phyloP scores from a whole-genome alignment of 2,888 invertebrate genomes.

The Leucophenga maculata region DNA sequence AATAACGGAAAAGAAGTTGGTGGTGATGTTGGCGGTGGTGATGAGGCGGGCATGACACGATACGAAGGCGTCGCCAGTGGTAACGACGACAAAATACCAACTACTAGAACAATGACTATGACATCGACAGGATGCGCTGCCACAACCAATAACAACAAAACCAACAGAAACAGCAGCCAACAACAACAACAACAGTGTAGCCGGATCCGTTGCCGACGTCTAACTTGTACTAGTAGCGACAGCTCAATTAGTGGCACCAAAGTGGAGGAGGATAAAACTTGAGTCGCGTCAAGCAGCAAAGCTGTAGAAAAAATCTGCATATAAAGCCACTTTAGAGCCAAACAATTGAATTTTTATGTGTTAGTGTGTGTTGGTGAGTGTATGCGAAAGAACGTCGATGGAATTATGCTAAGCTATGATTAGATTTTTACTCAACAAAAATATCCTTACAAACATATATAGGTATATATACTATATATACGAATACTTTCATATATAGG shows the following conservation, averaged over 20 bases:
- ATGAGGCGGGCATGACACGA: background rate
- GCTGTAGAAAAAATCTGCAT: constrained; percentile 9
- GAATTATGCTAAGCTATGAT: constrained; percentile 39
- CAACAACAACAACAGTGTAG: constrained; percentile 7
- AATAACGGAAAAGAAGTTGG: constrained; percentile 17
- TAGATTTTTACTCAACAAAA: constrained; percentile 37
- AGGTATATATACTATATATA: constrained; percentile 26
- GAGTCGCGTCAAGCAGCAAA: constrained; percentile 32
- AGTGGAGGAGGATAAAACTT: constrained; percentile 60
- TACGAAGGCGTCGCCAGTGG: constrained; percentile 25
- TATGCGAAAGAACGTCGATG: background rate
- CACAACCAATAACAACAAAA: constrained; percentile 6
- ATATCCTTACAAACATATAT: background rate
- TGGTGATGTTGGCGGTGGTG: constrained; percentile 20
- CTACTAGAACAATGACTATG: constrained; percentile 31
- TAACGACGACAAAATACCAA: constrained; percentile 26
- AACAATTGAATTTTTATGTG: constrained; percentile 35
- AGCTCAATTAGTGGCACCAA: constrained; percentile 62
- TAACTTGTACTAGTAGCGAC: constrained; percentile 38
- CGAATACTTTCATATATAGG: constrained; percentile 33
- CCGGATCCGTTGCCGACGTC: constrained; percentile 19
- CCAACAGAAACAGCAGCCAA: constrained; percentile 15
- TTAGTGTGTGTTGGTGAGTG: background rate
- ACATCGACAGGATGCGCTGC: constrained; percentile 5
- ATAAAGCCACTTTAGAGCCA: constrained; percentile 13